Base-by-base conservation (phyloP, 1,140 invertebrate genomes). In the Neoseiulus cucumeris region DNA sequence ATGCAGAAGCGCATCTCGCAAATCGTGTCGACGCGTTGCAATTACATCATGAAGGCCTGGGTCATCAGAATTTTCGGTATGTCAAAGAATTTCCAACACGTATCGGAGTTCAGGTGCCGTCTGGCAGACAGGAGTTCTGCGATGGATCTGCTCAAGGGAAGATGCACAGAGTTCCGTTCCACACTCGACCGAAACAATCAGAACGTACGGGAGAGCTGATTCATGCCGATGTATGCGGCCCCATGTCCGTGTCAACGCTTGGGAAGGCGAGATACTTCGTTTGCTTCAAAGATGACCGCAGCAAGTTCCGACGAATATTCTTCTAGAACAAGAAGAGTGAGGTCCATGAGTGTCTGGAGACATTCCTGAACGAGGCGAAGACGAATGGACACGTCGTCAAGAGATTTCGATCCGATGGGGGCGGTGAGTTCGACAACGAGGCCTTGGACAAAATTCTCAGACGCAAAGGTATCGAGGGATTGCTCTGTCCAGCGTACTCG, bases 331-430 rank as follows among this genome's bases (percentile, higher is more conserved):
- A 7, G 9, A 64, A 64, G 29, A 17, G 5, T 51, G 64, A 64
- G 18, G 64, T 41, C 7, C 20, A 42, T 9, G n/a, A 4, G 2
- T 28, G 14, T 29, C 33, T 39, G 4, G 33, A 39, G 33, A 39
- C 33, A 39, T 39, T 39, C 33, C 33, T 39, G 33, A 6, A 9
- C 33, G 20, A 64, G 29, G 18, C 7, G 4, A 41, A 41, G 9
- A 41, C 22, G 5, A 64, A 64, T 39, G 33, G 33, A 6, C 33
- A 39, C 33, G 33, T 39, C 65, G 29, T 67, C 22, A 66, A 65
- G 66, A 51, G 25, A 6, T 5, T 68, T 1, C 47, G 65, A 44
- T 47, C 39, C n/a, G 66, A 68, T 64, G 66, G 66, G 44, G 67
- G 67, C 9, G 14, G 39, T 20, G 67, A 68, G 44, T 68, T 65